Percentiles rank a stretch among this genome's conserved stretches.
These are phyloP conservation scores for Allobates femoralis DNA, from an alignment of 2,797 vertebrate species.

Conservation along the genomic window DNA sequence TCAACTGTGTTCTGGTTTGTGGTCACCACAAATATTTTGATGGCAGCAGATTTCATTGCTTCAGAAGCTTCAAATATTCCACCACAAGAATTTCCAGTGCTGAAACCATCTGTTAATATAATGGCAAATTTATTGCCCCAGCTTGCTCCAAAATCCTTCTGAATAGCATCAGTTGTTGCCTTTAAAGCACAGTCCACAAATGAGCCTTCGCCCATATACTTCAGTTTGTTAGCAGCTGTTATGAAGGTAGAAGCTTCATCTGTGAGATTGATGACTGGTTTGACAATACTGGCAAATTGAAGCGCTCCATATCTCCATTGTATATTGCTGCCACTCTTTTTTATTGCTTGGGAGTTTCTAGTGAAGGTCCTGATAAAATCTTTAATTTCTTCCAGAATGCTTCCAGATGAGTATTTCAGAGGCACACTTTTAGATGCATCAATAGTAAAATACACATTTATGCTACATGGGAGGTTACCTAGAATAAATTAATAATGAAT, in stretches of 20 bases:
- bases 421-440: conserved; percentile 64
- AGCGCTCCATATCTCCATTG: conserved; percentile 64
- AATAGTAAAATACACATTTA: conserved; percentile 64
- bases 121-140: conserved; percentile 58
- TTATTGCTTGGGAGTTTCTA: conserved; percentile 47
- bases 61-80: conserved; percentile 62
- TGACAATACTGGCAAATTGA: conserved; percentile 64
- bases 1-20: conserved; percentile 55
- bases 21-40: conserved; percentile 65
- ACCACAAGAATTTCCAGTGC: conserved; percentile 64
- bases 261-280: conserved; percentile 60
- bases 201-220: conserved; percentile 61
- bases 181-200: conserved; percentile 65
- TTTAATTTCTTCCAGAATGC: conserved; percentile 58
- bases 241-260: conserved; percentile 47
- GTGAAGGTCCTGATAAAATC: conserved; percentile 55
- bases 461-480: conserved; percentile 51
- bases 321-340: conserved; percentile 28
- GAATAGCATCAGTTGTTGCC: conserved; percentile 62
- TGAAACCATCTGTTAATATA: conserved; percentile 63
- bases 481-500: conserved; percentile 2
- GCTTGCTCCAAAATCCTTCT: background rate
- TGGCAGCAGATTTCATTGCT: conserved; percentile 52
- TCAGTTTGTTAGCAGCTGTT: conserved; percentile 29
- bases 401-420: conserved; percentile 55